phyloP scores from a whole-genome alignment of 2,888 invertebrate genomes.

The Dryadula phaetusa region DNA sequence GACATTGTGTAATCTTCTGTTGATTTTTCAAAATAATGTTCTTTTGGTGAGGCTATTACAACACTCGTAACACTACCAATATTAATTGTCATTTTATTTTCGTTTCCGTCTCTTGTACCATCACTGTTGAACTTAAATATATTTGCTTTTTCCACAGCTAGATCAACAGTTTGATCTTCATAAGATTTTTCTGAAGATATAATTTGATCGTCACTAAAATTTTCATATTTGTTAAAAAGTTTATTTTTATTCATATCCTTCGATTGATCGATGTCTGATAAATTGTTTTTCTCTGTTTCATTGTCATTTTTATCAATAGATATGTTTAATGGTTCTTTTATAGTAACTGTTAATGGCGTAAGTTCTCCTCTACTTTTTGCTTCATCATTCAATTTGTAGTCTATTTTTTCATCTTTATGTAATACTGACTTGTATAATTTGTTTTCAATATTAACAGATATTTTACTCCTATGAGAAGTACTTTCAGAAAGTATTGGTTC shows the following conservation, averaged over 20 bases:
- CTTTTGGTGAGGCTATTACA: neutral
- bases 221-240: neutral
- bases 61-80: neutral
- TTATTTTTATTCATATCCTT: neutral
- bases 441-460: neutral
- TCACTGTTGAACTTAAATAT: neutral
- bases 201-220: neutral
- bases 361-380: neutral
- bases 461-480: neutral
- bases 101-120: neutral
- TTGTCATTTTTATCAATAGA: neutral
- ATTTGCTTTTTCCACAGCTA: neutral
- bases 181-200: neutral
- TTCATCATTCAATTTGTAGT: neutral
- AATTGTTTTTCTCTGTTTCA: neutral
- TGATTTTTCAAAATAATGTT: neutral
- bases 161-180: neutral
- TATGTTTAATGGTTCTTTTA: neutral
- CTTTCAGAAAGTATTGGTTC: neutral
- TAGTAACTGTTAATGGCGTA: neutral
- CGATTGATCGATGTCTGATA: neutral
- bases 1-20: neutral
- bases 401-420: neutral
- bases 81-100: neutral
- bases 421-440: neutral